Conservation (phyloP, 2,797 vertebrate species). For the Halcyon smyrnensis region DNA sequence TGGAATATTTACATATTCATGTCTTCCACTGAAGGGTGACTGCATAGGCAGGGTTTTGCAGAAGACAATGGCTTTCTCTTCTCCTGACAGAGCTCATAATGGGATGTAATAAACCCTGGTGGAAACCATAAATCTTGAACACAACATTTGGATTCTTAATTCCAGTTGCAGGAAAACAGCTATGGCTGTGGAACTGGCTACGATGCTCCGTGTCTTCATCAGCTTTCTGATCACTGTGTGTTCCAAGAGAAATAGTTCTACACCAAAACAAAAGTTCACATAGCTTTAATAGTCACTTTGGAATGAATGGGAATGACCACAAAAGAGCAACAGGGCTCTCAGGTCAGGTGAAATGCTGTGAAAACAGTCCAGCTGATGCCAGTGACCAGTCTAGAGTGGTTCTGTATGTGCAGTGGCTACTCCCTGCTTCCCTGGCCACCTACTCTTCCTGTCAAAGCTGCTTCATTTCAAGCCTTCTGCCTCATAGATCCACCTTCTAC, state of each 20-base stretch:
- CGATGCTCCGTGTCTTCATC: not conserved
- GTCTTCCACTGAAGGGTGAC: not conserved
- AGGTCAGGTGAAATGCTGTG: not conserved
- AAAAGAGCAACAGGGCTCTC: not conserved
- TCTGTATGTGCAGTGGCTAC: not conserved
- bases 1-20: not conserved
- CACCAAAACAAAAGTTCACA: not conserved
- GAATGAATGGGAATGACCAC: not conserved
- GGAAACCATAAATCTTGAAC: conserved; percentile 18
- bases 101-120: not conserved
- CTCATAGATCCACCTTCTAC: not conserved
- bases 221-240: not conserved
- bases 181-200: not conserved
- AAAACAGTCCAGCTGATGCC: not conserved
- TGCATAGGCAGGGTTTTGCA: not conserved
- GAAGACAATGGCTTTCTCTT: conserved; percentile 15
- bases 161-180: not conserved
- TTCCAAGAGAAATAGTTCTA: not conserved
- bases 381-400: not conserved
- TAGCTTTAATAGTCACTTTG: not conserved
- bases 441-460: not conserved
- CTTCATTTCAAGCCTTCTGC: not conserved
- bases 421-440: not conserved
- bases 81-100: not conserved
- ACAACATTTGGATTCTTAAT: not conserved